These are phyloP conservation scores for Aythya baeri DNA, from an alignment of 2,113 vertebrate species.

Conservation along the genomic window DNA sequence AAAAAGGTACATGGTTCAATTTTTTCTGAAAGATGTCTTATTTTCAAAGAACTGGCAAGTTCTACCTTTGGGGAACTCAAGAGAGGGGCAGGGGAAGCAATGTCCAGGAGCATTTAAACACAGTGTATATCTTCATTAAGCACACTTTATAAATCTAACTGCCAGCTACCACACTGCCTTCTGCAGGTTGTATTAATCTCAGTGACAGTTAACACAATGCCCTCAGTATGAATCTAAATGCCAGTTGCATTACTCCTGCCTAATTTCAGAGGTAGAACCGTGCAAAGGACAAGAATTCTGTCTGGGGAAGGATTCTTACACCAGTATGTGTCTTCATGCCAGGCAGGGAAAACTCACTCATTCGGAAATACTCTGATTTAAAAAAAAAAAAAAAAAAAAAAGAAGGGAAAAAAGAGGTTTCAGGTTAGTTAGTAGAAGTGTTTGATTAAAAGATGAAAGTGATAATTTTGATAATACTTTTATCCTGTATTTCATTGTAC, in stretches of 20 bases:
- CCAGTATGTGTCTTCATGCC: background rate
- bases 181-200: conserved; percentile 19
- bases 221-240: conserved; percentile 22
- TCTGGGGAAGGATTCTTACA: background rate
- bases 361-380: background rate
- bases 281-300: background rate
- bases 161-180: background rate
- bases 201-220: conserved; percentile 11
- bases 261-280: background rate
- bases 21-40: background rate
- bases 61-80: background rate
- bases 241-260: conserved; percentile 11
- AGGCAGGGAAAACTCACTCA: background rate
- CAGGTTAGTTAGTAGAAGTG: background rate
- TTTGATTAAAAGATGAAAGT: background rate
- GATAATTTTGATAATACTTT: background rate
- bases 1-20: background rate
- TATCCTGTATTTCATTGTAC: background rate
- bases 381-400: background rate
- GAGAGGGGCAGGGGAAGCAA: background rate
- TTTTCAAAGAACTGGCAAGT: background rate
- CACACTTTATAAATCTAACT: background rate
- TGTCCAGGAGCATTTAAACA: background rate
- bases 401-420: background rate
- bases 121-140: conserved; percentile 24